Evolutionary conservation across 2,888 invertebrate genomes (phyloP), one percentile per base, ranked within the genome.

Genomic region (Parnassius orleans): DNA sequence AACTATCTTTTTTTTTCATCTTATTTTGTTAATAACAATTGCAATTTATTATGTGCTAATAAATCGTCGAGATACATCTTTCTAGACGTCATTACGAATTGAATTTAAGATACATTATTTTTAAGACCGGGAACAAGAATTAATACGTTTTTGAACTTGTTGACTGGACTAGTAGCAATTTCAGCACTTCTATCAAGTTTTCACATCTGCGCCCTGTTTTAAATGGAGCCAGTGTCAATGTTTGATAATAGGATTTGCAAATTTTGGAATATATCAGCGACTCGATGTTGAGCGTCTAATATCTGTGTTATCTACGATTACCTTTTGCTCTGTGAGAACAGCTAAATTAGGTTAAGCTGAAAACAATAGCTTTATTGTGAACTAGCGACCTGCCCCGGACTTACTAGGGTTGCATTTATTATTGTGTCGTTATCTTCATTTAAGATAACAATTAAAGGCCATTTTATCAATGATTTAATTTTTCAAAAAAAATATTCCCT

Each of bases 211-310:
- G 15, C 24, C 10, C 9, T 42, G 24, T 43, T 54, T 48, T n/a
- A 54, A 50, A 52, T 41, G 46, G 44, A 42, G n/a, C 52, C 52
- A 51, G 46, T 52, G 46, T 41, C 56, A 47, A 53, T 57, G 47
- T 51, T 57, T 52, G 57, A 53, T 53, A 57, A 57, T 61, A 57
- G 52, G 53, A 61, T 61, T 61, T 60, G 24, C 41, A 9, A 51
- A 60, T 24, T 55, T 52, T n/a, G 19, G 52, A 61, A 55, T 53
- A 15, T 11, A 46, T 15, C 11, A 51, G 50, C 7, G 46, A 46
- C 59, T 59, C 14, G 11, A 59, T 58, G 42, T 19, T 52, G 24
- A 52, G 51, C n/a, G 43, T 15, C 19, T 51, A 47, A 53, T 15
- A 53, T 15, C 46, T 7, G 10, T 44, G 53, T 51, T 56, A 61